Conservation (phyloP, 2,888 invertebrate species). For the Cyaniris semiargus region DNA sequence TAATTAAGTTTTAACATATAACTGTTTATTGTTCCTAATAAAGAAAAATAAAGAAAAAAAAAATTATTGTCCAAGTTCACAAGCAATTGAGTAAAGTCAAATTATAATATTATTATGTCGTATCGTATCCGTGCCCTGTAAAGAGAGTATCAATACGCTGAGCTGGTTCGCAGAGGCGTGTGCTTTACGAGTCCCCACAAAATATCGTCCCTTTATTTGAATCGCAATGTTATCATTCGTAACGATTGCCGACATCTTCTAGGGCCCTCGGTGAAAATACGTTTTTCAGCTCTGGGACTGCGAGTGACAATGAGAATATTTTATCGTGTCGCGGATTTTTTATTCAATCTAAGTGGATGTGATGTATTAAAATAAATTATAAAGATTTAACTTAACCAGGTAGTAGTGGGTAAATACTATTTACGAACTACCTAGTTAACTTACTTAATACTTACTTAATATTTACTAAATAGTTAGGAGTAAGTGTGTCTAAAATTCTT, state of each 20-base stretch:
- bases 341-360: slow-evolving; percentile 9
- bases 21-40: no score
- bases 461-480: no score
- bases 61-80: no score
- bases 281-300: slow-evolving; percentile 44
- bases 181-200: slow-evolving; percentile 62
- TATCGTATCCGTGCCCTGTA: slow-evolving; percentile 42
- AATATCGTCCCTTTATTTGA: slow-evolving; percentile 62
- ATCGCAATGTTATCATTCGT: slow-evolving; percentile 62
- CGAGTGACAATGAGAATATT: slow-evolving; percentile 43
- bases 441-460: no score
- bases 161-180: slow-evolving; percentile 59
- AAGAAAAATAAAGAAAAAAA: no score
- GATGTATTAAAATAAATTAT: not conserved
- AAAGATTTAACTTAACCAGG: no score
- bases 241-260: slow-evolving; percentile 46
- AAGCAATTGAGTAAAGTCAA: no score
- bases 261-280: slow-evolving; percentile 48
- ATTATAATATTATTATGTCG: slow-evolving; percentile 30
- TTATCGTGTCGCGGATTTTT: slow-evolving; percentile 19
- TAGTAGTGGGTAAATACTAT: no score
- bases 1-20: no score
- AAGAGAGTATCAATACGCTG: slow-evolving; percentile 48
- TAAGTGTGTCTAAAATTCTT: no score
- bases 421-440: no score